Evolutionary conservation across 92 coral and sea anemone species (phyloP).

Genomic region (Porites rus): DNA sequence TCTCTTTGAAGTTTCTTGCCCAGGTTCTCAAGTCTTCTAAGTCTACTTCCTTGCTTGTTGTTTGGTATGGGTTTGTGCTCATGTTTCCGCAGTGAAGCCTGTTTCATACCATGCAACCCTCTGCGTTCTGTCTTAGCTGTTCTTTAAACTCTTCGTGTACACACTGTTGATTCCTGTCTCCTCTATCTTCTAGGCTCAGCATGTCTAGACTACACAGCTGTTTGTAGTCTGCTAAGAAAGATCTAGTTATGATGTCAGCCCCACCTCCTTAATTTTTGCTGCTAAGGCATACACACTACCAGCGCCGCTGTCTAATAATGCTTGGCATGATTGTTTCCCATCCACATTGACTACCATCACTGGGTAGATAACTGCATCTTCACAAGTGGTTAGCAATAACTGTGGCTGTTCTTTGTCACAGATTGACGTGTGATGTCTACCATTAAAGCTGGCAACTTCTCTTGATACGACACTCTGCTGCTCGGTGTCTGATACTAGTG

Average conservation of each 20-base stretch:
- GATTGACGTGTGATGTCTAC: too few species aligned
- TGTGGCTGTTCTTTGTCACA: too few species aligned
- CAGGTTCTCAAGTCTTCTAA: too few species aligned
- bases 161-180: conserved; percentile 38
- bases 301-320: too few species aligned
- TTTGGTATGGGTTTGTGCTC: conserved; percentile 48
- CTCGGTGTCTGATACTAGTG: too few species aligned
- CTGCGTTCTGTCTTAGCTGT: conserved; percentile 40
- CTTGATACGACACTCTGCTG: background rate
- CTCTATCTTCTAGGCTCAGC: conserved; percentile 54
- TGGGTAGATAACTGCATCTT: conserved; percentile 56
- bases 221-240: background rate
- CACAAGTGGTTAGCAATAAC: too few species aligned
- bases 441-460: too few species aligned
- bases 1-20: too few species aligned
- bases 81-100: conserved; percentile 55
- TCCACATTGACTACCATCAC: too few species aligned
- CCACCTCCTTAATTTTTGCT: conserved; percentile 50
- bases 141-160: background rate
- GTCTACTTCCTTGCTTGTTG: too few species aligned
- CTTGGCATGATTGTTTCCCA: too few species aligned
- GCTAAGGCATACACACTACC: conserved; percentile 56
- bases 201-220: conserved; percentile 59
- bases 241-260: conserved; percentile 39
- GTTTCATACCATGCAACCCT: conserved; percentile 64